Conservation (phyloP, 2,888 invertebrate genomes). For the Oligia strigilis region DNA sequence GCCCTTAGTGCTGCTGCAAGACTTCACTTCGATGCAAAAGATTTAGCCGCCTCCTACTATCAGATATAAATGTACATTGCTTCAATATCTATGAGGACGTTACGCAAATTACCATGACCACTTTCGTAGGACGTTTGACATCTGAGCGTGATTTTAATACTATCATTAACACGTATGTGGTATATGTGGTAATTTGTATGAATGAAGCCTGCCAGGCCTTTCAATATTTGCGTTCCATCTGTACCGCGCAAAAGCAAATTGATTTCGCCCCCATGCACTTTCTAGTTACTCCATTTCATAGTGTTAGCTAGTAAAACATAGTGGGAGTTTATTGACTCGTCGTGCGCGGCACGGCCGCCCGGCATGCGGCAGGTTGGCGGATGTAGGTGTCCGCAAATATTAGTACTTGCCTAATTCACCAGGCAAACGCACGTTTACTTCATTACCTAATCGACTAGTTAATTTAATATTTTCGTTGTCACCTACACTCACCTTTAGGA, state of each 20-base stretch:
- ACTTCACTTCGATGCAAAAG: conserved; percentile 9
- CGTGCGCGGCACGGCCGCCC: conserved; percentile 67
- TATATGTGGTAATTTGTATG: conserved; percentile 37
- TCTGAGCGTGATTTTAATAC: conserved; percentile 1
- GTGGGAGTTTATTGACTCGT: conserved; percentile 86
- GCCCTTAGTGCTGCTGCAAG: conserved; percentile 23
- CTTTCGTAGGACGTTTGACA: not conserved
- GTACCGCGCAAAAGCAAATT: conserved; percentile 47
- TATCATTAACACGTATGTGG: conserved; percentile 2
- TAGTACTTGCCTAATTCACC: conserved; percentile 85
- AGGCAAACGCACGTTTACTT: conserved; percentile 79
- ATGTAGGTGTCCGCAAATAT: conserved; percentile 90
- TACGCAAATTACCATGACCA: conserved; percentile 2
- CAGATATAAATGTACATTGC: conserved; percentile 3
- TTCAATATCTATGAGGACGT: not conserved
- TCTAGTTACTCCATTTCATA: conserved; percentile 69
- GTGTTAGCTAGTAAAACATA: conserved; percentile 63
- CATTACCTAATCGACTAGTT: conserved; percentile 82
- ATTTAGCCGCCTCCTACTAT: conserved; percentile 15
- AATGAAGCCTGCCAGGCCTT: conserved; percentile 14
- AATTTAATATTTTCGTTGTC: conserved; percentile 77
- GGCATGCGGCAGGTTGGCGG: conserved; percentile 84
- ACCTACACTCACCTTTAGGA: conserved; percentile 74
- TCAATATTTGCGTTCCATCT: conserved; percentile 40
- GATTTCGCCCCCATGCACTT: conserved; percentile 62